These are phyloP conservation scores for Beroe ovata DNA, from an alignment of 37 sponge, comb jelly and placozoan genomes.

Conservation along the genomic window DNA sequence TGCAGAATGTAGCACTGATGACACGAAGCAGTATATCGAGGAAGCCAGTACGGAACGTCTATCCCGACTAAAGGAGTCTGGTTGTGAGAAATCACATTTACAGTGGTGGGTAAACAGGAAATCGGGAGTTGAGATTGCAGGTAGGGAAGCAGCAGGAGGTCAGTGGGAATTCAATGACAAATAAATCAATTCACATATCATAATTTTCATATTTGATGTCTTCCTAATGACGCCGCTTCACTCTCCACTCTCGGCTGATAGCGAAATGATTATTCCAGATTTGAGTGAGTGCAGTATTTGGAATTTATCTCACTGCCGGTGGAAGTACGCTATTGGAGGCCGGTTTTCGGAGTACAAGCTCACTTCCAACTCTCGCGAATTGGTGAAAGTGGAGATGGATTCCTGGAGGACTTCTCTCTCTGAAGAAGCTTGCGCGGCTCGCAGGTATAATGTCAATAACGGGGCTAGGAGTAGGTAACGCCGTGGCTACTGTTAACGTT, in stretches of 20 bases:
- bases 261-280: too few relatives aligned
- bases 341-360: neutral
- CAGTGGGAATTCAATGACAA: too few relatives aligned
- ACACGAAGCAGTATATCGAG: neutral
- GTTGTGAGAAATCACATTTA: neutral
- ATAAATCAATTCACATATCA: too few relatives aligned
- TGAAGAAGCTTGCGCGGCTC: neutral
- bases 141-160: too few relatives aligned
- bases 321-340: neutral
- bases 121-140: neutral
- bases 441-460: neutral
- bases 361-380: neutral
- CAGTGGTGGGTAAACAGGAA: slow-evolving; percentile 5
- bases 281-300: slow-evolving; percentile 10
- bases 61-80: neutral
- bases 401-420: neutral
- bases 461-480: too few relatives aligned
- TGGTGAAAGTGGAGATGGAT: neutral
- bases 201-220: too few relatives aligned
- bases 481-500: too few relatives aligned
- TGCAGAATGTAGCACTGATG: neutral
- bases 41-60: neutral
- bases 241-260: too few relatives aligned
- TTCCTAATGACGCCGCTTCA: too few relatives aligned
- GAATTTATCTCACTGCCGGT: slow-evolving; percentile 25